A percentile compares a stretch with the other conserved stretches of the same genome.
Conservation (phyloP, 2,888 invertebrate species). For the Callyntrura guangdongensis region DNA sequence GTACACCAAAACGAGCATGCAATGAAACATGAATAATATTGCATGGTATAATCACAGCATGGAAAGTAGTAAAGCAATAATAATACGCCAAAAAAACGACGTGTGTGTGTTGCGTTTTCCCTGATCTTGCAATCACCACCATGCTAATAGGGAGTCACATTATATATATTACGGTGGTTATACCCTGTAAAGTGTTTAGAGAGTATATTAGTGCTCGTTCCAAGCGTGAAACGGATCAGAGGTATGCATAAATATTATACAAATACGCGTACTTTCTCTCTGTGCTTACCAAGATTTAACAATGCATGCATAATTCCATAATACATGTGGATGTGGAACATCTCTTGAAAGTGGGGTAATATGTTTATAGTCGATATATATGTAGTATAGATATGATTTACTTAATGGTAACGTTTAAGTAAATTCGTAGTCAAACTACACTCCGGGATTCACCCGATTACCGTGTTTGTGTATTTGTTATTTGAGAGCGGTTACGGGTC, state of each 20-base stretch:
- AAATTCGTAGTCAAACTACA: conserved; percentile 40
- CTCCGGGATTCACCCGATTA: conserved; percentile 37
- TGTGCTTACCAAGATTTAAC: conserved; percentile 19
- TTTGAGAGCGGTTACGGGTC: background rate
- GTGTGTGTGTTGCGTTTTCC: conserved; percentile 11
- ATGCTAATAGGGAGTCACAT: background rate
- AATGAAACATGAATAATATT: conserved; percentile 67
- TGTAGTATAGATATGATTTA: background rate
- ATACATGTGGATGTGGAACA: background rate
- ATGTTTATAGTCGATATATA: background rate
- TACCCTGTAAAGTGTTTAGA: background rate
- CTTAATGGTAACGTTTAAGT: conserved; percentile 28
- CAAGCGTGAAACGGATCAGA: conserved; percentile 58
- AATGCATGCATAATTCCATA: conserved; percentile 49
- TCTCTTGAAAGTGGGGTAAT: background rate
- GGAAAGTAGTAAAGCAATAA: conserved; percentile 7
- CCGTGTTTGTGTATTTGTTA: background rate
- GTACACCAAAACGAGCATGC: conserved; percentile 52
- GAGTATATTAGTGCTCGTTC: conserved; percentile 46
- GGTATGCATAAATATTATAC: conserved; percentile 32
- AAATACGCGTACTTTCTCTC: conserved; percentile 15
- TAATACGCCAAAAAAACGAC: background rate
- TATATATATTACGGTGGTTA: too few species aligned
- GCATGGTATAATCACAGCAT: conserved; percentile 60
- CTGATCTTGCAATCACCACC: conserved; percentile 52